Conservation (phyloP, 2,797 vertebrate genomes). For the Vireo griseus region DNA sequence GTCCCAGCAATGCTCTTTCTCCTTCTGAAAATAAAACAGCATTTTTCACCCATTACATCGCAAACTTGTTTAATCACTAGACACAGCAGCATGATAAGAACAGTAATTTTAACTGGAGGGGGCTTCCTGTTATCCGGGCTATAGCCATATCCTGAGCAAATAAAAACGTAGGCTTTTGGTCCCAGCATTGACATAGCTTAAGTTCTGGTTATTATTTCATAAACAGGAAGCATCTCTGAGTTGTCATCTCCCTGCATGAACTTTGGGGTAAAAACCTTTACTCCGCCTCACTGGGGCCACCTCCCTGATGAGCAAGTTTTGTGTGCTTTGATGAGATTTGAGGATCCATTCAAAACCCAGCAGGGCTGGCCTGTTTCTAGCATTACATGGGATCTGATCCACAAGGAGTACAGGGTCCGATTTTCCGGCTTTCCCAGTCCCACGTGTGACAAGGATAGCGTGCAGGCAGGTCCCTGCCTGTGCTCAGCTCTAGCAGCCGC, state of each 20-base stretch:
- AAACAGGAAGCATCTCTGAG: conserved; percentile 7
- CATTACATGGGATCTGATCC: neutral
- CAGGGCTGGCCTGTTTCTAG: neutral
- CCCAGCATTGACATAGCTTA: conserved; percentile 2
- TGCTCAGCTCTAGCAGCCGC: neutral
- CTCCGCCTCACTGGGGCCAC: neutral
- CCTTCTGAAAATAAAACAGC: conserved; percentile 1
- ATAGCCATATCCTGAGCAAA: conserved; percentile 29
- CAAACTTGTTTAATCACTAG: neutral
- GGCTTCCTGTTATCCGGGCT: conserved; percentile 45
- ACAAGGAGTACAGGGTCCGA: accelerated
- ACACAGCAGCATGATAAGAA: neutral
- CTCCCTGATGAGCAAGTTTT: neutral
- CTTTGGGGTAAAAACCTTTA: conserved; percentile 44
- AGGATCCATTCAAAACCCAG: neutral
- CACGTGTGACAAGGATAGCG: neutral
- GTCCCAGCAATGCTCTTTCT: neutral
- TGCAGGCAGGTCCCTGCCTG: neutral
- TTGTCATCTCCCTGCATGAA: conserved; percentile 10
- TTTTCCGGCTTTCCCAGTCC: neutral
- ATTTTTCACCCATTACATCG: conserved; percentile 10
- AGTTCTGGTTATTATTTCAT: conserved; percentile 36
- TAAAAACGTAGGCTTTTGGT: neutral
- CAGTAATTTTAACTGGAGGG: conserved; percentile 46
- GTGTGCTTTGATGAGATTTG: neutral